A percentile compares a stretch with the other conserved stretches of the same genome.
Conservation (phyloP, 1,140 invertebrate species). For the Rhopalosiphum padi region DNA sequence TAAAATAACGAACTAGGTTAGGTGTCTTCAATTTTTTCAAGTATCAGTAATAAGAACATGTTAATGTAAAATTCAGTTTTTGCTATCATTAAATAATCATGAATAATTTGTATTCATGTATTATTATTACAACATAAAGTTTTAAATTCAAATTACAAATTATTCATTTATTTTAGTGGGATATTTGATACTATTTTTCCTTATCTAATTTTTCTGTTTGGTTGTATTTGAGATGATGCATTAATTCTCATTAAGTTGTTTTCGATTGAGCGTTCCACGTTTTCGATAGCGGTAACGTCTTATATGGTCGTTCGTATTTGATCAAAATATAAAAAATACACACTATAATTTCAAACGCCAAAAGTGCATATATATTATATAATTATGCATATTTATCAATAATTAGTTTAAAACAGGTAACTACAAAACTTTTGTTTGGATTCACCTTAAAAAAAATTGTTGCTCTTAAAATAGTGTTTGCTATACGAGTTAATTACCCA, state of each 20-base stretch:
- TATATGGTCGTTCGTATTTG: neutral
- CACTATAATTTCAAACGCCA: neutral
- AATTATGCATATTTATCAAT: too few species aligned
- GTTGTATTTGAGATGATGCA: neutral
- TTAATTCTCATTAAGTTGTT: neutral
- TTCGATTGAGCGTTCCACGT: neutral
- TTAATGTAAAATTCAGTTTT: neutral
- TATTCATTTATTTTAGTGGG: neutral
- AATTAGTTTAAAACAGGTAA: too few species aligned
- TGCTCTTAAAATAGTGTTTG: too few species aligned
- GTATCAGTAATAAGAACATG: neutral
- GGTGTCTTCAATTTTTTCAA: neutral
- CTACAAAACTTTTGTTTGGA: too few species aligned
- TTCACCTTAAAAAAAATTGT: too few species aligned
- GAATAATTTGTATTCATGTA: too few species aligned
- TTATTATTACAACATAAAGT: neutral
- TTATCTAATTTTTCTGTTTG: neutral
- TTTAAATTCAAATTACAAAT: neutral
- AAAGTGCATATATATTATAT: too few species aligned
- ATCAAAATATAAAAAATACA: neutral
- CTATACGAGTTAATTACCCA: neutral
- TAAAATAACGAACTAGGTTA: neutral
- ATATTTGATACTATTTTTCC: neutral
- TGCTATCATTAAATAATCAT: neutral
- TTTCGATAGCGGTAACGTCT: neutral